A percentile compares a stretch with the other conserved stretches of the same genome.
Conservation (phyloP, 2,888 invertebrate genomes). For the Dysmachus trigonus region DNA sequence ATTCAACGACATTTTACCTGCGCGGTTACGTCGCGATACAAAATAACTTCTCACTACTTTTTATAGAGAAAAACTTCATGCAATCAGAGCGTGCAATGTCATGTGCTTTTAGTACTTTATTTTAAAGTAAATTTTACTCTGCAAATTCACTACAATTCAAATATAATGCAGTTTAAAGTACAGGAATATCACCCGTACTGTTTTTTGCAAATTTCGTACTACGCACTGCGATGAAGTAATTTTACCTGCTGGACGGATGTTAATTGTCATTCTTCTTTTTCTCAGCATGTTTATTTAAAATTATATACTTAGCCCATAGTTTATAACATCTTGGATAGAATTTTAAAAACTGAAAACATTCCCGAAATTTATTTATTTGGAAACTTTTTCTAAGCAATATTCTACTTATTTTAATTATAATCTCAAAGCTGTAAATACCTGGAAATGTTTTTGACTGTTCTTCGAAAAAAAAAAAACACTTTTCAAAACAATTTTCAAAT, state of each 20-base stretch:
- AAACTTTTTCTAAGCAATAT: not conserved
- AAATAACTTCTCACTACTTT: not conserved
- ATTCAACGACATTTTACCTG: slow-evolving; percentile 41
- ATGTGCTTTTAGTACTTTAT: not conserved
- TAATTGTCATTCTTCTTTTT: not conserved
- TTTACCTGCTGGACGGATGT: not conserved
- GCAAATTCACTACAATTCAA: not conserved
- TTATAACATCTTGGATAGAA: not conserved
- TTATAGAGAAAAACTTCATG: not conserved
- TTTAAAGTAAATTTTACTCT: not conserved
- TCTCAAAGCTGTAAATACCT: not conserved
- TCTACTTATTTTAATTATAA: not conserved
- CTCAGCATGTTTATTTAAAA: not conserved
- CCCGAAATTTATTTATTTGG: not conserved
- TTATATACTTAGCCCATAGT: not conserved
- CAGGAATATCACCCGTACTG: not conserved
- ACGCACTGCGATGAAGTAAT: not conserved
- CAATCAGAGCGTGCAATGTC: not conserved
- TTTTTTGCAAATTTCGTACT: not conserved
- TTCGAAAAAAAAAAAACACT: not conserved
- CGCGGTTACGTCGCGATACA: not conserved
- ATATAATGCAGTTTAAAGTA: not conserved
- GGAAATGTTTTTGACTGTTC: not conserved
- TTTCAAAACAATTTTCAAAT: not conserved
- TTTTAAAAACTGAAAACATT: not conserved